Evolutionary conservation across 1,140 invertebrate genomes (phyloP), one percentile per base, ranked within the genome.

Genomic region (Tetraneura akinire): DNA sequence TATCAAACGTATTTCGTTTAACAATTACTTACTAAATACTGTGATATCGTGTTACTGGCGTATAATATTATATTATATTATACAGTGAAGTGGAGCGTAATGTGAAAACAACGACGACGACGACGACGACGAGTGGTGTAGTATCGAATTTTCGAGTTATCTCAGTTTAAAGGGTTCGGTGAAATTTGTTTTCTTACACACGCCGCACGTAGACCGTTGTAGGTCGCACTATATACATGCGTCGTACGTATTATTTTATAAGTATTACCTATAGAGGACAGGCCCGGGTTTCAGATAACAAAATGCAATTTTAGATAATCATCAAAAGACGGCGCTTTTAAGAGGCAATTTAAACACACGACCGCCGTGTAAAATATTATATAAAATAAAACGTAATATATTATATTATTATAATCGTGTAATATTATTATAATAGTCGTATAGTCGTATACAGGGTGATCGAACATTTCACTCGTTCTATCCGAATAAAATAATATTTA

Each of bases 291-390:
- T 78, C 55, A 57, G 74, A 78, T 78, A 78, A 78, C 74, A 78
- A 78, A 78, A 78, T 78, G 74, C 45, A 78, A 78, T 78, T 78
- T 78, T 78, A 78, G 74, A 78, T 78, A 78, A 78, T 78, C 74
- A 78, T 78, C 74, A 78, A 78, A 37, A 78, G 74, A 60, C 73
- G 55, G 21, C 55, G 71, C 55, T 42, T 78, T 78, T 78, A 78
- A 78, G 74, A 78, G 74, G 74, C 74, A 78, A 78, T 78, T 78
- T 78, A 62, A 78, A 42, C 37, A 55, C 37, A 78, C 37, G 45
- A 78, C 37, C 21, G 16, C 71, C 14, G n/a, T 32, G n/a, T n/a
- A n/a, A n/a, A n/a, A n/a, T n/a, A n/a, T n/a, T n/a, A n/a, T n/a
- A n/a, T n/a, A n/a, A n/a, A n/a, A n/a, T n/a, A n/a, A n/a, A n/a